Evolutionary conservation across 2,797 vertebrate species (phyloP).

Genomic region (Thamnophis elegans): DNA sequence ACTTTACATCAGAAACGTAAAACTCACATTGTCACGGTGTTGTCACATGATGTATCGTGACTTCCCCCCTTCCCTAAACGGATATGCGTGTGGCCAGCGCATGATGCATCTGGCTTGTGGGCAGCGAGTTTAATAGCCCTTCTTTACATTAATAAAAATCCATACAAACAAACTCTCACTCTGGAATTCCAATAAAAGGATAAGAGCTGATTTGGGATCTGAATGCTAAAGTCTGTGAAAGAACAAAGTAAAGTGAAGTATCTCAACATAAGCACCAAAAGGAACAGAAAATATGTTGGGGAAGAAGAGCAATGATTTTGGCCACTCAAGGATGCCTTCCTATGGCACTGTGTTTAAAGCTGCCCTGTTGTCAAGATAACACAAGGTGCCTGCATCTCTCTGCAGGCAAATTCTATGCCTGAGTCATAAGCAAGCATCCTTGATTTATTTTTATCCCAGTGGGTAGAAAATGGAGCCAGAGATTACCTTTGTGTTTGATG

Average conservation of each 20-base stretch:
- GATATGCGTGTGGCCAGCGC: no score
- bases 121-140: no score
- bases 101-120: no score
- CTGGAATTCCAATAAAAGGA: neutral
- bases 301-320: neutral
- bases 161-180: neutral
- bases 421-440: conserved; percentile 12
- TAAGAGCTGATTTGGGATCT: neutral
- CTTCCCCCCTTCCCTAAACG: no score
- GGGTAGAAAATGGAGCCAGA: neutral
- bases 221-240: neutral
- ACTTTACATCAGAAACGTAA: no score
- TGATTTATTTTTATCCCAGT: neutral
- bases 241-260: neutral
- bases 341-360: neutral
- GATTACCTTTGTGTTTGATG: neutral
- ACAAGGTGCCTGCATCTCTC: neutral
- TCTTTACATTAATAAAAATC: neutral
- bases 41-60: no score
- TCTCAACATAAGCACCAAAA: neutral
- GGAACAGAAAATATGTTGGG: conserved; percentile 2
- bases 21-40: no score
- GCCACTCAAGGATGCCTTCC: neutral
- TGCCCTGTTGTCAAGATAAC: neutral
- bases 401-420: neutral